Conservation (phyloP, 2,797 vertebrate genomes). For the Atherinosoma microstoma region DNA sequence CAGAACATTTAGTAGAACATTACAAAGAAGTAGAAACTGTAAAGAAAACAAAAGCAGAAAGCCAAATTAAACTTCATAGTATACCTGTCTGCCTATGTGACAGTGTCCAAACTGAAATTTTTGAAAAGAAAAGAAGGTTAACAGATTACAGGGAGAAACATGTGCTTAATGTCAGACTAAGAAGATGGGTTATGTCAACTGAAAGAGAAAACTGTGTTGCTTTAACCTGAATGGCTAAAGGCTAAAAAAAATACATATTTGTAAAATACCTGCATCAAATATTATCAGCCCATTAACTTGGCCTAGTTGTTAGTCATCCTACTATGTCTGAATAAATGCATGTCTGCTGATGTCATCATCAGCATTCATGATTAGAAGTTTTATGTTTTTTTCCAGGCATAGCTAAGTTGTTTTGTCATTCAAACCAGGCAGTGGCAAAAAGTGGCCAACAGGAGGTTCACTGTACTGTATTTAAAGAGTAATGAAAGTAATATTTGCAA, state of each 20-base stretch:
- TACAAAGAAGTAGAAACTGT: slow-evolving; percentile 57
- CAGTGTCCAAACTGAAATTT: slow-evolving; percentile 85
- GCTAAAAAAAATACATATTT: neutral
- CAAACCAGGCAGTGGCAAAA: neutral
- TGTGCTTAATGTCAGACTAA: slow-evolving; percentile 58
- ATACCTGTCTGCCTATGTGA: slow-evolving; percentile 86
- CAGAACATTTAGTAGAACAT: slow-evolving; percentile 78
- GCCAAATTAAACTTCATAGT: slow-evolving; percentile 72
- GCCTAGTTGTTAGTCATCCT: neutral
- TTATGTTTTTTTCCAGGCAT: neutral
- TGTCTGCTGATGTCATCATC: no score
- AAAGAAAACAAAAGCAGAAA: slow-evolving; percentile 64
- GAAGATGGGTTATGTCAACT: slow-evolving; percentile 32
- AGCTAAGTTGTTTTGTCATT: neutral
- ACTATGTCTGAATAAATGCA: neutral
- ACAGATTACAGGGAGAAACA: slow-evolving; percentile 73
- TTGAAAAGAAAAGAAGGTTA: slow-evolving; percentile 82
- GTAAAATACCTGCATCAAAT: neutral
- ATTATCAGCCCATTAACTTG: neutral
- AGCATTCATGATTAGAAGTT: neutral
- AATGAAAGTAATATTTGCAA: no score
- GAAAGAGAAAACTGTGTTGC: slow-evolving; percentile 14
- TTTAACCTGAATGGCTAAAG: neutral
- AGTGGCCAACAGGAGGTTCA: neutral
- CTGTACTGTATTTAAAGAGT: no score